Evolutionary conservation across 30 jellyfish, hydroid and myxozoan species (phyloP), one percentile per base, ranked within the genome.

Genomic region (Turritopsis dohrnii): DNA sequence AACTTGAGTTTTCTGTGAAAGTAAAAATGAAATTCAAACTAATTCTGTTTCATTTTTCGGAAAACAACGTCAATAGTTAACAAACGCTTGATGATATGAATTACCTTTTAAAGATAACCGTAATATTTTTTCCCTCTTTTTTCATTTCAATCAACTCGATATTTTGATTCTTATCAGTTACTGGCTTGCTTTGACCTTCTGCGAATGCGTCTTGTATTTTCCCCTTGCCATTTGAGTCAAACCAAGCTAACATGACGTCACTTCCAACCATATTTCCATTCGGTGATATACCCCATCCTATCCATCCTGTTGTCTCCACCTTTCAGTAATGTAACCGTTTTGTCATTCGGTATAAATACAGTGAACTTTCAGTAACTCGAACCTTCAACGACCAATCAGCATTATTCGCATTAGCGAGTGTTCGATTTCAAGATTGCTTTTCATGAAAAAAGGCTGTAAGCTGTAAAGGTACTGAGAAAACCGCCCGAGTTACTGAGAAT

Each of bases 261-360:
- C 89, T 79, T 25, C 89, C 86, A 24, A 79, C 81, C 94, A 86
- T 86, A 29, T 52, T 69, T 27, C 94, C 94, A 17, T 88, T 84
- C 8, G 88, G 80, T 16, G 94, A 71, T 52, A 86, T 79, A 18
- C 94, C 94, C 53, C 81, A 80, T 19, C 89, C 93, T 60, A 85
- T 87, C 93, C 93, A 85, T 54, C 91, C 91, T 21, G 83, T 75
- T 77, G 91, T 84, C 16, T 84, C 77, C 30, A 84, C 90, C 69
- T 84, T 81, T 21, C 9, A 41, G 60, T 3, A 41, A 41, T n/a
- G n/a, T n/a, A n/a, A n/a, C n/a, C n/a, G n/a, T n/a, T n/a, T n/a
- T n/a, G n/a, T n/a, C n/a, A n/a, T n/a, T n/a, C n/a, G n/a, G n/a
- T n/a, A n/a, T n/a, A n/a, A n/a, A n/a, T n/a, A n/a, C n/a, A n/a